Percentiles rank a stretch among this genome's conserved stretches.
phyloP scores from a whole-genome alignment of 2,797 vertebrate species.

The Onychomys torridus region DNA sequence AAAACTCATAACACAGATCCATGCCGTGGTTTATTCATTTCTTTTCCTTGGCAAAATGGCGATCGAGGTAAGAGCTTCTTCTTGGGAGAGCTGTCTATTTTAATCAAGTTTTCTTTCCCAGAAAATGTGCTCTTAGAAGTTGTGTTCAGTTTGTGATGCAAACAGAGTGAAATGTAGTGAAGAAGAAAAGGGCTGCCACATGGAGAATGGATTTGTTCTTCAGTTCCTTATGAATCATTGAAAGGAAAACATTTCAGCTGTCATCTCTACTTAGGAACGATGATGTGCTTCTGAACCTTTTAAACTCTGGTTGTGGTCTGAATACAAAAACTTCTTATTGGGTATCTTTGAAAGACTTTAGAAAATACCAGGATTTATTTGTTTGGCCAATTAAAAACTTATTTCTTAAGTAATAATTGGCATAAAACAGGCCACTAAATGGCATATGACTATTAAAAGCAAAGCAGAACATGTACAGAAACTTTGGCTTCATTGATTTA shows the following conservation, averaged over 20 bases:
- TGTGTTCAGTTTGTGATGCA: neutral
- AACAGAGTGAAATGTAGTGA: conserved; percentile 51
- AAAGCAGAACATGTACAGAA: neutral
- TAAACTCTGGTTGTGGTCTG: neutral
- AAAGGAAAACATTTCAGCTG: conserved; percentile 50
- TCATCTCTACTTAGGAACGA: conserved; percentile 2
- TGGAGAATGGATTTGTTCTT: conserved; percentile 52
- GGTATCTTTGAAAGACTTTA: conserved; percentile 32
- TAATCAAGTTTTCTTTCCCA: conserved; percentile 59
- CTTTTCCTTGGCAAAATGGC: conserved; percentile 29
- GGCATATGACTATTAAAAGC: neutral
- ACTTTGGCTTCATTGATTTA: neutral
- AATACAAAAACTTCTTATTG: conserved; percentile 1
- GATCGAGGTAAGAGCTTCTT: conserved; percentile 33
- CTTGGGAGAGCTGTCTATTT: conserved; percentile 53
- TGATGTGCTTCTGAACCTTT: conserved; percentile 39
- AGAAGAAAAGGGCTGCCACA: neutral
- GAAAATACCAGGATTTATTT: neutral
- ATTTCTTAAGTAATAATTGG: conserved; percentile 23
- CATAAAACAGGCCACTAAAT: neutral
- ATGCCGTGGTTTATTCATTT: conserved; percentile 44
- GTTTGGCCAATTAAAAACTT: neutral
- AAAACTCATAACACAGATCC: neutral
- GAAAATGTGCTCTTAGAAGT: conserved; percentile 53
- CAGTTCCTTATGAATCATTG: conserved; percentile 66